Conservation (phyloP, 2,888 invertebrate species). For the Beris chalybata region DNA sequence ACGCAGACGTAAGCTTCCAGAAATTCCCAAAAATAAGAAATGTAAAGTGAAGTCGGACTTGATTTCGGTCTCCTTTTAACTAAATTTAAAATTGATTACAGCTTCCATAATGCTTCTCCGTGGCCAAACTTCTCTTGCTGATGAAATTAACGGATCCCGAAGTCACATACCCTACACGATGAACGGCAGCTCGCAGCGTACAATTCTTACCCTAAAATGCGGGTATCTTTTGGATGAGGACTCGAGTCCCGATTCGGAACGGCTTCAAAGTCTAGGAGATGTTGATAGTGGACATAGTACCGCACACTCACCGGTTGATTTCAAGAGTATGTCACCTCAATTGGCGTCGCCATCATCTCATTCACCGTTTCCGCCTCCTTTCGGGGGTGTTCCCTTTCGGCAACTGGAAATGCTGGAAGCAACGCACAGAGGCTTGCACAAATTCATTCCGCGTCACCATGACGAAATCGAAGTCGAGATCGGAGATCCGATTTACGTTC, state of each 20-base stretch:
- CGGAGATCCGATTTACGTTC: slow-evolving; percentile 95
- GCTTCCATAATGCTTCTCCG: slow-evolving; percentile 65
- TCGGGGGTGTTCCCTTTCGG: slow-evolving; percentile 76
- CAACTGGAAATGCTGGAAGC: slow-evolving; percentile 87
- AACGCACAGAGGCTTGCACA: slow-evolving; percentile 93
- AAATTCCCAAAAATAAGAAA: slow-evolving; percentile 87
- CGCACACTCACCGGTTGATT: slow-evolving; percentile 87
- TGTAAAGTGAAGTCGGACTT: slow-evolving; percentile 60
- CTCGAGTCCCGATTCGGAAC: slow-evolving; percentile 83
- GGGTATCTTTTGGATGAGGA: slow-evolving; percentile 78
- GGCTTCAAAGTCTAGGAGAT: slow-evolving; percentile 72
- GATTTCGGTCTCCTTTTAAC: neutral
- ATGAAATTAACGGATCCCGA: slow-evolving; percentile 42
- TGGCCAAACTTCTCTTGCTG: slow-evolving; percentile 62
- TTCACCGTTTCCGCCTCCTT: slow-evolving; percentile 66
- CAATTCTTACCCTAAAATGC: slow-evolving; percentile 72
- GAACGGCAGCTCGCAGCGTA: slow-evolving; percentile 57
- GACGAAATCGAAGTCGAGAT: slow-evolving; percentile 97
- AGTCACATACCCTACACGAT: slow-evolving; percentile 47
- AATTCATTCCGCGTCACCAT: slow-evolving; percentile 91
- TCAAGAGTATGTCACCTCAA: slow-evolving; percentile 79
- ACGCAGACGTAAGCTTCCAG: slow-evolving; percentile 80
- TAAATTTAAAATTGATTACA: slow-evolving; percentile 44
- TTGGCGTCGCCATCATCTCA: slow-evolving; percentile 65
- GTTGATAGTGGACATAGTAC: slow-evolving; percentile 91